Base-by-base conservation (phyloP, 1,140 invertebrate species). In the Pseudomyrmex dendroicus region DNA sequence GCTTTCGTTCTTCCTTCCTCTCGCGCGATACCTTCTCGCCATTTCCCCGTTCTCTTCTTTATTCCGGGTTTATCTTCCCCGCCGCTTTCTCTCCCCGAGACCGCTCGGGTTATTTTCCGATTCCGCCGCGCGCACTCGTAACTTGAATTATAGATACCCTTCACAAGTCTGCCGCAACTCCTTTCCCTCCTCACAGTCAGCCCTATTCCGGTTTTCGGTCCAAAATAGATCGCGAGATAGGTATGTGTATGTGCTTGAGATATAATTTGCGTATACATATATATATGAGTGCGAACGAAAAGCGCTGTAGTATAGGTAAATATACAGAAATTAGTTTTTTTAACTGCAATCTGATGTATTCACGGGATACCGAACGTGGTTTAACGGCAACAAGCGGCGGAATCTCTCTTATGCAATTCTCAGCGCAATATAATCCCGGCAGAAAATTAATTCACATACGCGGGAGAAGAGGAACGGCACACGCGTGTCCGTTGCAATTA, bases 71-170 rank as follows among this genome's bases (percentile, higher is more conserved):
- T 84, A 77, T 70, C 83, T 84, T 62, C 63, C 57, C 57, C 57
- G 48, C 54, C 66, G 54, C 57, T 44, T 86, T 84, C 20, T 20
- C 20, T 57, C 59, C 35, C 54, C 85, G 25, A 59, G 64, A 54
- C 68, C 62, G 59, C 63, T 59, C 67, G 50, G 64, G 50, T 84
- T 91, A 77, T 84, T 87, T 84, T 67, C 54, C 84, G 82, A 89
- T 90, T 85, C 84, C 57, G 17, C 77, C 25, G 63, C 61, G 52
- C 59, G 74, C 67, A 77, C 82, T 86, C 72, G 20, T 86, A 87
- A 89, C 73, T 61, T 89, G 84, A 90, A 89, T 90, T 90, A 87
- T 89, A 90, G 82, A 86, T 88, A 82, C 85, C 85, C 54, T 56
- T 74, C 61, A 76, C 89, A 84, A 35, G 62, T 54, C 64, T 82